Percentiles rank a stretch among this genome's conserved stretches.
Conservation (phyloP, 2,113 vertebrate genomes). For the crab-eating macaque (Macaca fascicularis) region DNA sequence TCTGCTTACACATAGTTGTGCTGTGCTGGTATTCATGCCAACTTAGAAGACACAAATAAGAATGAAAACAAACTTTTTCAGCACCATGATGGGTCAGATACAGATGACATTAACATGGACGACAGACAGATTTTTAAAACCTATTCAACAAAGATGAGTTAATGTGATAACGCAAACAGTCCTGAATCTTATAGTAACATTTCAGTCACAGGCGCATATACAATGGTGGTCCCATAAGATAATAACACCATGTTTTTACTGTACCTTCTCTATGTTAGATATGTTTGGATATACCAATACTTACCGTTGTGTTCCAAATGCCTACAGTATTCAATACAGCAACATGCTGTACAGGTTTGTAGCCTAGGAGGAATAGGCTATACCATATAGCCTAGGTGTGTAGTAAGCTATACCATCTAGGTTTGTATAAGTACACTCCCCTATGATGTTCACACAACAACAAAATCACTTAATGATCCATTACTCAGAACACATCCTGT, state of each 20-base stretch:
- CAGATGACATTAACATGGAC: not conserved
- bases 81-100: not conserved
- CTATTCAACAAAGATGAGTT: not conserved
- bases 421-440: not conserved
- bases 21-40: not conserved
- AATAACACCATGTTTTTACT: not conserved
- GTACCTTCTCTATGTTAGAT: not conserved
- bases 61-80: constrained; percentile 26
- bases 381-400: not conserved
- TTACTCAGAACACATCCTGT: not conserved
- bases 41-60: not conserved
- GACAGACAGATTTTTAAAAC: not conserved
- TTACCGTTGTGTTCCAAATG: not conserved
- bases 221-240: not conserved
- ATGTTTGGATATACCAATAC: not conserved
- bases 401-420: not conserved
- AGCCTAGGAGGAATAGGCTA: not conserved
- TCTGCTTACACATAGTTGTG: not conserved
- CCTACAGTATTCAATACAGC: not conserved
- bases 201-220: not conserved
- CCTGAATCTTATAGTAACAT: not conserved
- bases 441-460: not conserved
- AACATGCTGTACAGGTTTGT: not conserved
- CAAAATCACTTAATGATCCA: not conserved
- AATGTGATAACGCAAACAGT: not conserved